A percentile compares a stretch with the other conserved stretches of the same genome.
Conservation (phyloP, 2,888 invertebrate species). For the Bellardia pandia region DNA sequence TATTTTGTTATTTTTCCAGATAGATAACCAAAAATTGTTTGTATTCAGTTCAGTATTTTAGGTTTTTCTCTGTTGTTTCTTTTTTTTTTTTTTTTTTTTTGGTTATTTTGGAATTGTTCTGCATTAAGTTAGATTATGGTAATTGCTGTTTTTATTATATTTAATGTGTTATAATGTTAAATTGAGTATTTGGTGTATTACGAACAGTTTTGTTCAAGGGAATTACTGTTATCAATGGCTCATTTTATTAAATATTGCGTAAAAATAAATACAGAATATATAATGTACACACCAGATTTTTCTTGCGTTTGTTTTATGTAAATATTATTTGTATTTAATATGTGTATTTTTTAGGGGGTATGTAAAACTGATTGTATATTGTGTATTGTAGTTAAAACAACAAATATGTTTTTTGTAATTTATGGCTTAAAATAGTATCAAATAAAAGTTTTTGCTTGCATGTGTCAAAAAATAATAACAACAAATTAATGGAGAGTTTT, state of each 20-base stretch:
- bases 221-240: conserved; percentile 50
- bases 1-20: conserved; percentile 27
- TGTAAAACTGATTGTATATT: too few species aligned
- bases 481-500: too few species aligned
- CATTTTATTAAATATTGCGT: conserved; percentile 36
- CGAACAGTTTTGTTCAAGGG: conserved; percentile 46
- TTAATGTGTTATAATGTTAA: conserved; percentile 69
- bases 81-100: conserved; percentile 35
- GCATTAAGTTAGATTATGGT: conserved; percentile 71
- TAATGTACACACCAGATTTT: neutral
- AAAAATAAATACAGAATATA: conserved; percentile 1
- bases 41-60: conserved; percentile 12
- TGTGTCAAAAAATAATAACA: too few species aligned
- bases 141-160: conserved; percentile 66
- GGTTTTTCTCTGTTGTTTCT: conserved; percentile 29
- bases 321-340: neutral
- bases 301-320: neutral
- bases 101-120: conserved; percentile 51
- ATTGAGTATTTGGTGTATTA: conserved; percentile 75
- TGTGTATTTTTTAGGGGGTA: neutral
- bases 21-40: conserved; percentile 50
- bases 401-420: too few species aligned
- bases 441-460: too few species aligned
- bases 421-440: too few species aligned
- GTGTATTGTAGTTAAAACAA: too few species aligned